phyloP scores from a whole-genome alignment of 2,113 vertebrate species.

The Perca flavescens region DNA sequence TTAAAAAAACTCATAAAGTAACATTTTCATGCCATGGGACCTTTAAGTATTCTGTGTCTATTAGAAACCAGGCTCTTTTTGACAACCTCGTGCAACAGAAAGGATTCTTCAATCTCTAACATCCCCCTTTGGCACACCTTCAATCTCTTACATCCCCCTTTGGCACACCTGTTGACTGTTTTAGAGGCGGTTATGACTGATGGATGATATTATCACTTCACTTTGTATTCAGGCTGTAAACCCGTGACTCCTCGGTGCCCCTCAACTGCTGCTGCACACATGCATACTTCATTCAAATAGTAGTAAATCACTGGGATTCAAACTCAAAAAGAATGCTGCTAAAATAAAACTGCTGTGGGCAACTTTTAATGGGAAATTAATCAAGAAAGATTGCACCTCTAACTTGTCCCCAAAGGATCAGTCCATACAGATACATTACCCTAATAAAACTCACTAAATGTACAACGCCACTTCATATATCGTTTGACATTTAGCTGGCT shows the following conservation, averaged over 20 bases:
- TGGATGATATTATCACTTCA: not conserved
- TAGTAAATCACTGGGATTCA: not conserved
- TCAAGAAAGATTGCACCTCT: conserved; percentile 6
- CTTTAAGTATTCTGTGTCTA: too few relatives aligned
- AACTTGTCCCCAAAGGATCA: conserved; percentile 26
- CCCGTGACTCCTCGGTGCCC: not conserved
- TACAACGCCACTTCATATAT: not conserved
- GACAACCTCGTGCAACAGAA: not conserved
- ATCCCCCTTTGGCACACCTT: not conserved
- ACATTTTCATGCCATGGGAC: too few relatives aligned
- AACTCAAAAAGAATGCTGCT: not conserved
- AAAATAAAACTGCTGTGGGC: not conserved
- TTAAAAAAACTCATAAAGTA: too few relatives aligned
- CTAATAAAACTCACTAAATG: not conserved
- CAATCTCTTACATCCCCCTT: not conserved
- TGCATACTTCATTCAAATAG: not conserved
- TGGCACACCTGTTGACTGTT: not conserved
- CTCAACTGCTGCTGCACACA: not conserved
- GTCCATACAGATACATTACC: not conserved
- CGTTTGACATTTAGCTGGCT: not conserved
- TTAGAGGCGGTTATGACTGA: not conserved
- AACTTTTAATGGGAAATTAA: not conserved
- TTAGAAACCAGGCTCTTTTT: not conserved
- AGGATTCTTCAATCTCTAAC: not conserved
- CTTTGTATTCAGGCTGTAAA: not conserved